Evolutionary conservation across 2,888 invertebrate species (phyloP).

Genomic region (Spodoptera exigua): DNA sequence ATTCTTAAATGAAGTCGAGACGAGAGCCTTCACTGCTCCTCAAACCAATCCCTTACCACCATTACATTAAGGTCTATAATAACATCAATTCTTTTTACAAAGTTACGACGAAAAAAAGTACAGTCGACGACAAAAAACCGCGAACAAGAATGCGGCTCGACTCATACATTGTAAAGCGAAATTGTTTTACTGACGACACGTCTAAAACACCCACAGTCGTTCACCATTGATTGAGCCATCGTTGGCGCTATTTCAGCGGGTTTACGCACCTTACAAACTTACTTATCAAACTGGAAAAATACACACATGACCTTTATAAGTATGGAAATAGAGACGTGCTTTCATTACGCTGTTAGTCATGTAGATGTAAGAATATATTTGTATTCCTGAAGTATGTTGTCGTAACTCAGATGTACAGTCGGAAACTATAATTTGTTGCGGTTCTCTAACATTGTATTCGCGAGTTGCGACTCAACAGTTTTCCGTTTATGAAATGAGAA

Average conservation of each 20-base stretch:
- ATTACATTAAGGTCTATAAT: conserved; percentile 20
- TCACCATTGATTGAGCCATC: conserved; percentile 86
- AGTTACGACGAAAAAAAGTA: conserved; percentile 34
- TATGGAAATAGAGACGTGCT: not conserved
- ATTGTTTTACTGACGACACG: conserved; percentile 84
- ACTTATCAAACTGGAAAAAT: conserved; percentile 26
- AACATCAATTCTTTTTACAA: conserved; percentile 13
- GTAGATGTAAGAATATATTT: conserved; percentile 41
- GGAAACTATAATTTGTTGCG: conserved; percentile 86
- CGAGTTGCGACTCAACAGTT: conserved; percentile 78
- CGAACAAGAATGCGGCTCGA: conserved; percentile 58
- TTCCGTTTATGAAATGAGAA: conserved; percentile 75
- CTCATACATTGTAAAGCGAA: conserved; percentile 80
- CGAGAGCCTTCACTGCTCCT: no score
- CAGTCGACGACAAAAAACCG: conserved; percentile 41
- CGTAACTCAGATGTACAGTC: conserved; percentile 84
- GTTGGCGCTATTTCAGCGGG: conserved; percentile 78
- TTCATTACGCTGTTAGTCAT: not conserved
- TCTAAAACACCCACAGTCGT: conserved; percentile 77
- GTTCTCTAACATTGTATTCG: conserved; percentile 82
- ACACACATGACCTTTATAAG: conserved; percentile 24
- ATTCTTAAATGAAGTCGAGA: no score
- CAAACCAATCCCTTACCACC: conserved; percentile 21
- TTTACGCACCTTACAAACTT: conserved; percentile 67
- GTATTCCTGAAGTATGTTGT: conserved; percentile 76